A percentile compares a stretch with the other conserved stretches of the same genome.
Evolutionary conservation across 2,797 vertebrate genomes (phyloP).

Genomic region (Pangasius macronema): DNA sequence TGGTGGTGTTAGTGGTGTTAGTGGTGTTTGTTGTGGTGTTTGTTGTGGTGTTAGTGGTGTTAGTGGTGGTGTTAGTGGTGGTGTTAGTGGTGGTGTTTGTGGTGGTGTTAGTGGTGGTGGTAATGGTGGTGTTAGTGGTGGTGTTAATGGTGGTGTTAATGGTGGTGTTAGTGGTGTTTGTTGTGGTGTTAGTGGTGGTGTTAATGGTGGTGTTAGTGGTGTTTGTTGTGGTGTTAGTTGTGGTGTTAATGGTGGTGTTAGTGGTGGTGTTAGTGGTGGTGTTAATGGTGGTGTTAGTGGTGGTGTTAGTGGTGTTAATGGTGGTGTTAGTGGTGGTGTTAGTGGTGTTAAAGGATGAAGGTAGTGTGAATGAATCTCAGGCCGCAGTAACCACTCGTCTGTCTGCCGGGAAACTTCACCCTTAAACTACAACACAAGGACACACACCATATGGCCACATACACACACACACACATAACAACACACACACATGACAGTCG

Average conservation of each 20-base stretch:
- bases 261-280: background rate
- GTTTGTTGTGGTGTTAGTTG: background rate
- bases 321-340: background rate
- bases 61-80: background rate
- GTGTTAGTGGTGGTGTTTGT: background rate
- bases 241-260: background rate
- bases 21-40: background rate
- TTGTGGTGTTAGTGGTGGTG: background rate
- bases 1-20: background rate
- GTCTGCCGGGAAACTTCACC: constrained; percentile 69
- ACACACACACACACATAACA: constrained; percentile 58
- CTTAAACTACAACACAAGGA: constrained; percentile 72
- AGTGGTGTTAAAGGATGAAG: no score
- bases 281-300: background rate
- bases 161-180: background rate
- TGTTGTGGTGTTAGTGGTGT: background rate
- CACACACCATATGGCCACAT: constrained; percentile 72
- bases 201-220: background rate
- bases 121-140: background rate
- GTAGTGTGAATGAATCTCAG: constrained; percentile 51
- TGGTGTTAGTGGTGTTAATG: background rate
- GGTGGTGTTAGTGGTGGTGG: background rate
- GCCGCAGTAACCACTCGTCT: constrained; percentile 49
- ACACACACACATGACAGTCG: constrained; percentile 35
- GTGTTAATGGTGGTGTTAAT: background rate